A percentile compares a stretch with the other conserved stretches of the same genome.
Evolutionary conservation across 2,888 invertebrate species (phyloP).

Genomic region (Meiosimyza platycephala): DNA sequence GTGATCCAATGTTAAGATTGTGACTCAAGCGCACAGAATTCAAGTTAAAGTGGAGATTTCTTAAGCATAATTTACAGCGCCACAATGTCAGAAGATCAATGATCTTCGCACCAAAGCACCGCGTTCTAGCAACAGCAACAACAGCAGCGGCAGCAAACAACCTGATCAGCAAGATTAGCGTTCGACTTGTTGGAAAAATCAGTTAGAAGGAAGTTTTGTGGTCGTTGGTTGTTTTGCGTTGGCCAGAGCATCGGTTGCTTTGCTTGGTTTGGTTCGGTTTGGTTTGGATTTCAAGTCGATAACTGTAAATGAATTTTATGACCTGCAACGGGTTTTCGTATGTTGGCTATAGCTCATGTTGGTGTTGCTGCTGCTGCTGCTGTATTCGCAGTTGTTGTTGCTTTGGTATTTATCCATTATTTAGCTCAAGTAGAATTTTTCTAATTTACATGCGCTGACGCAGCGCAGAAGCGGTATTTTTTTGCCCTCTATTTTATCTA

Average conservation of each 20-base stretch:
- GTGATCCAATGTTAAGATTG: not conserved
- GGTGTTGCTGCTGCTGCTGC: slow-evolving; percentile 33
- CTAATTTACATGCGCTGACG: too few species aligned
- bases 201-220: slow-evolving; percentile 16
- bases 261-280: slow-evolving; percentile 44
- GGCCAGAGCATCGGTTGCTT: slow-evolving; percentile 47
- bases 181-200: not conserved
- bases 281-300: slow-evolving; percentile 38
- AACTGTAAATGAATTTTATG: slow-evolving; percentile 33
- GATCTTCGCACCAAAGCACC: slow-evolving; percentile 12
- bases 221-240: slow-evolving; percentile 42
- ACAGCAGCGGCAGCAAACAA: slow-evolving; percentile 16
- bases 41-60: too few species aligned
- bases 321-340: slow-evolving; percentile 29
- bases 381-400: not conserved
- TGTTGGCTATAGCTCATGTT: slow-evolving; percentile 29
- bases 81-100: slow-evolving; percentile 21
- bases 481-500: too few species aligned
- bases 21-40: not conserved
- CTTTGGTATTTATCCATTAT: not conserved
- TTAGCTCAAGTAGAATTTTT: too few species aligned
- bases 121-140: slow-evolving; percentile 16
- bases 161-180: not conserved
- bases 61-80: not conserved
- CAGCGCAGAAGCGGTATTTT: too few species aligned